Conservation (phyloP, 2,888 invertebrate genomes). For the Eupithecia dodoneata region DNA sequence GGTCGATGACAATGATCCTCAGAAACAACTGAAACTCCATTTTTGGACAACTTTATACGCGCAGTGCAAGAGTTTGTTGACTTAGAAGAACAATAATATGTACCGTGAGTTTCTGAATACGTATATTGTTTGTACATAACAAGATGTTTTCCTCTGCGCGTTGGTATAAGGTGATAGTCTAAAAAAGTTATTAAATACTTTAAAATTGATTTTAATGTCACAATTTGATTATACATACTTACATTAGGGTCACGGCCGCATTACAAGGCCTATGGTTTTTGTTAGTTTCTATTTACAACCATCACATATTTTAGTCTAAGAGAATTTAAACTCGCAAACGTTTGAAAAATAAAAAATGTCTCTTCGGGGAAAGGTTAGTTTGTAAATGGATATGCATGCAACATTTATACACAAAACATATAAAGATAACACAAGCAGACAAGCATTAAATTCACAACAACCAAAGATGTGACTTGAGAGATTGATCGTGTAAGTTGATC, state of each 20-base stretch:
- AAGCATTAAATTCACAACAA: too few species aligned
- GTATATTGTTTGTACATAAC: conserved; percentile 24
- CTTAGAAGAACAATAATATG: conserved; percentile 23
- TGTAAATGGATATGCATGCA: too few species aligned
- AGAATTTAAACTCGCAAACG: too few species aligned
- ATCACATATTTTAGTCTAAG: too few species aligned
- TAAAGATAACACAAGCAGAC: too few species aligned
- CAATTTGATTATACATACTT: not conserved
- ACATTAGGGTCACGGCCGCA: not conserved
- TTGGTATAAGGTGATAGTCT: conserved; percentile 26
- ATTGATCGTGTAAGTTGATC: not conserved
- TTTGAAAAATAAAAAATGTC: too few species aligned
- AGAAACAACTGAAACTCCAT: not conserved
- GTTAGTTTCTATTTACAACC: too few species aligned
- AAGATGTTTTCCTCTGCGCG: conserved; percentile 20
- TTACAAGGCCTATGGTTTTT: not conserved
- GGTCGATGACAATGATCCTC: conserved; percentile 15
- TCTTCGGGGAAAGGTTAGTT: too few species aligned
- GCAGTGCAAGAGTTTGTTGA: conserved; percentile 7
- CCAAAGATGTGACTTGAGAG: not conserved
- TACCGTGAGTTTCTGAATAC: conserved; percentile 19
- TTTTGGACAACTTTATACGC: conserved; percentile 17
- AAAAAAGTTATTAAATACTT: conserved; percentile 3
- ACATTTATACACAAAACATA: too few species aligned
- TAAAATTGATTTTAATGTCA: too few species aligned